These are phyloP conservation scores for Caradrina clavipalpis DNA, from an alignment of 2,888 invertebrate species.

Conservation along the genomic window DNA sequence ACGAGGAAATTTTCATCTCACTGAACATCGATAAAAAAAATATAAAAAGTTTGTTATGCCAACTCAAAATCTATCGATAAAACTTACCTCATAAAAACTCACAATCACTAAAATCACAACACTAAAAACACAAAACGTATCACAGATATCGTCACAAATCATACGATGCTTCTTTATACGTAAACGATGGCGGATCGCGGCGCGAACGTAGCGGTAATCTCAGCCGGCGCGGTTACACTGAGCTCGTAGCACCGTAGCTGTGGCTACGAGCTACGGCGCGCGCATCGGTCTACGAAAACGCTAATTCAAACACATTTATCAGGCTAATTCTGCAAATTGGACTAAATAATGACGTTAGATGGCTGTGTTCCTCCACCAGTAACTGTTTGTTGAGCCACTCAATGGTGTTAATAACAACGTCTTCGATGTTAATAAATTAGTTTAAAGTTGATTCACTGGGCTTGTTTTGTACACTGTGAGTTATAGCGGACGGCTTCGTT, in stretches of 20 bases:
- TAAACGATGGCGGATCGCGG: conserved; percentile 55
- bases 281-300: conserved; percentile 85
- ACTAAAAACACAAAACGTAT: conserved; percentile 57
- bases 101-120: conserved; percentile 60
- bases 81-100: conserved; percentile 56
- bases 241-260: conserved; percentile 71
- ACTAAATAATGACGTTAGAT: conserved; percentile 87
- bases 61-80: background rate
- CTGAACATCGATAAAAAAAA: background rate
- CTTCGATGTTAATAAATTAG: conserved; percentile 81
- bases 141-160: conserved; percentile 64
- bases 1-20: conserved; percentile 15
- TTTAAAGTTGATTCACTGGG: conserved; percentile 77
- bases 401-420: conserved; percentile 80
- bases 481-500: conserved; percentile 68
- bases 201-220: conserved; percentile 69
- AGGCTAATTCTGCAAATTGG: conserved; percentile 89
- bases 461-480: conserved; percentile 64
- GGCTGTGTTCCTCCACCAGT: conserved; percentile 76
- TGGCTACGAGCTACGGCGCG: conserved; percentile 83
- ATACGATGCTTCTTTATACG: conserved; percentile 60
- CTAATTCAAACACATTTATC: conserved; percentile 89
- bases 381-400: conserved; percentile 79
- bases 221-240: conserved; percentile 77
- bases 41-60: background rate